These are phyloP conservation scores for Turdus rufiventris DNA, from an alignment of 2,113 vertebrate genomes.

Conservation along the genomic window DNA sequence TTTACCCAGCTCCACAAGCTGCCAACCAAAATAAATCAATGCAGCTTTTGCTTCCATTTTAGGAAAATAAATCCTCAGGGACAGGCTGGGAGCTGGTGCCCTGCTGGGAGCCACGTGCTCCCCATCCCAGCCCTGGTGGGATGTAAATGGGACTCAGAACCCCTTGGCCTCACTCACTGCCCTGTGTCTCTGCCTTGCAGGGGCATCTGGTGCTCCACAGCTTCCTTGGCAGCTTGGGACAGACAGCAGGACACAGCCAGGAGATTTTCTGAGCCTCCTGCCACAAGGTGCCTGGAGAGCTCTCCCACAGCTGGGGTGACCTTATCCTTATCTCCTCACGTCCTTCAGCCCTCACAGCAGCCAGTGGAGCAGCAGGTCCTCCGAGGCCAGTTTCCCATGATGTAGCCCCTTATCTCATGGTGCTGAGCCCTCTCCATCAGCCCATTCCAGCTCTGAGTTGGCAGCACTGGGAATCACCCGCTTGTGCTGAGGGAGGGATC, in stretches of 20 bases:
- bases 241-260: neutral
- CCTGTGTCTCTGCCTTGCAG: accelerated
- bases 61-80: slow-evolving; percentile 31
- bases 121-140: neutral
- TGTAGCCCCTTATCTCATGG: neutral
- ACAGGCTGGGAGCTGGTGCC: neutral
- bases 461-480: neutral
- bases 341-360: neutral
- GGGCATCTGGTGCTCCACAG: neutral
- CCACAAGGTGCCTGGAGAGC: neutral
- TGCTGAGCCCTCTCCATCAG: neutral
- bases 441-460: neutral
- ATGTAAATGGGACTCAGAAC: accelerated
- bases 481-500: neutral
- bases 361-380: neutral
- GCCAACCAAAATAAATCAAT: slow-evolving; percentile 45
- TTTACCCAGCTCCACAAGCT: neutral
- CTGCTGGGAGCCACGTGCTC: neutral
- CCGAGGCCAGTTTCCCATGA: neutral
- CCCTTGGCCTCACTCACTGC: accelerated
- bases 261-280: neutral
- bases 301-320: neutral
- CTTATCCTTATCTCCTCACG: neutral
- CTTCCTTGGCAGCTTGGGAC: neutral
- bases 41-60: slow-evolving; percentile 48